Evolutionary conservation across 2,888 invertebrate species (phyloP), one percentile per base, ranked within the genome.

Genomic region (Machimus rusticus): DNA sequence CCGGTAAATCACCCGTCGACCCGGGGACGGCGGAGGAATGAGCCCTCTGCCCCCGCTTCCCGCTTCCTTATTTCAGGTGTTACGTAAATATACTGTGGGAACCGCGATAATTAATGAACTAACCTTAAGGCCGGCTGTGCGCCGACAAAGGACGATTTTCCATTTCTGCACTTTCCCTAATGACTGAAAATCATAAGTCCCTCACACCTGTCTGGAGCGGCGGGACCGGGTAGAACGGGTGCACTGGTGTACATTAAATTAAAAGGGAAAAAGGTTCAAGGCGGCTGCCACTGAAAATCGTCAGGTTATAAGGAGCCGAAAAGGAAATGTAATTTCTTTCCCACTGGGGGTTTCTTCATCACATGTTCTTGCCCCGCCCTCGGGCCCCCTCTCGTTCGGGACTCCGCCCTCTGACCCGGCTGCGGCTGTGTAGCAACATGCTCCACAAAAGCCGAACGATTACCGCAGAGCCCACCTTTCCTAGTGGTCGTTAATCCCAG

Each of bases 241-340:
- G 8, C 6, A 19, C 8, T 12, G 66, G 19, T 66, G 14, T 66
- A 66, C 28, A 66, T 66, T 66, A 66, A 66, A 66, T 66, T 66
- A 66, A 4, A 39, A 19, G 55, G 19, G 14, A 55, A 55, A 16
- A 51, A 51, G 51, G 51, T n/a, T 51, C 51, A 79, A 46, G 51
- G 23, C 28, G 31, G 16, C 5, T 31, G 28, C 31, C 51, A 51
- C 55, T 43, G 19, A 39, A 46, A 78, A 78, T 78, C 55, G 37
- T 66, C 37, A 84, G 82, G 28, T 66, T 46, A 46, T 46, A 84
- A 84, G 82, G 66, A 84, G 37, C 82, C 81, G 12, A 66, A 84
- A 84, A 84, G 66, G 66, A 84, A 84, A 84, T 66, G 66, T 66
- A 66, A 66, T 84, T 37, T 55, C 82, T 66, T 37, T 14, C 37